Conservation (phyloP, 2,113 vertebrate species). For the Pangasianodon hypophthalmus region DNA sequence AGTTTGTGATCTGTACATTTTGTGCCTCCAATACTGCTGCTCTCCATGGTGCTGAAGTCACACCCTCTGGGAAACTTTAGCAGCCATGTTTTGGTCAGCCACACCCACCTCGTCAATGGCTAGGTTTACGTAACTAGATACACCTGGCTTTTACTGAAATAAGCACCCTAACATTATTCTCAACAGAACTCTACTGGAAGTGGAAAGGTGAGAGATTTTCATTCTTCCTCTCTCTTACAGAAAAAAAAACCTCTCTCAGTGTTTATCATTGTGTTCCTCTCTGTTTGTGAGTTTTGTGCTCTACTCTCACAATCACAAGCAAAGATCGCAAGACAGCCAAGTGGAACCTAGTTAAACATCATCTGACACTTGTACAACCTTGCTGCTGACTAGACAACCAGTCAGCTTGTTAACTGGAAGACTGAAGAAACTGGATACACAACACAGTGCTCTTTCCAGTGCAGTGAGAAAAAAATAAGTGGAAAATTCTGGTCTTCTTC, state of each 20-base stretch:
- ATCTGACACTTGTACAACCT: neutral
- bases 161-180: neutral
- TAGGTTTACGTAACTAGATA: neutral
- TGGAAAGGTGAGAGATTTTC: neutral
- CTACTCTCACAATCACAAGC: neutral
- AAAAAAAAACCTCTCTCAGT: too few species aligned
- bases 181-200: neutral
- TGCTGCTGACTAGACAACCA: too few species aligned
- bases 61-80: neutral
- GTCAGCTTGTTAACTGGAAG: neutral
- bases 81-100: neutral
- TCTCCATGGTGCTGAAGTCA: slow-evolving; percentile 33
- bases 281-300: neutral
- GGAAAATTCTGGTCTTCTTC: neutral
- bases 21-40: neutral
- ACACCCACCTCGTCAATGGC: neutral
- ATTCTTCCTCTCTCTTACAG: neutral
- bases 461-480: neutral
- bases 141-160: neutral
- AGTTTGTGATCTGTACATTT: neutral
- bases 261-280: neutral
- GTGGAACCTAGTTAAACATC: neutral
- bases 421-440: neutral
- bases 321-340: neutral
- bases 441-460: neutral